Conservation (phyloP, 2,888 invertebrate genomes). For the Cetonia aurata region DNA sequence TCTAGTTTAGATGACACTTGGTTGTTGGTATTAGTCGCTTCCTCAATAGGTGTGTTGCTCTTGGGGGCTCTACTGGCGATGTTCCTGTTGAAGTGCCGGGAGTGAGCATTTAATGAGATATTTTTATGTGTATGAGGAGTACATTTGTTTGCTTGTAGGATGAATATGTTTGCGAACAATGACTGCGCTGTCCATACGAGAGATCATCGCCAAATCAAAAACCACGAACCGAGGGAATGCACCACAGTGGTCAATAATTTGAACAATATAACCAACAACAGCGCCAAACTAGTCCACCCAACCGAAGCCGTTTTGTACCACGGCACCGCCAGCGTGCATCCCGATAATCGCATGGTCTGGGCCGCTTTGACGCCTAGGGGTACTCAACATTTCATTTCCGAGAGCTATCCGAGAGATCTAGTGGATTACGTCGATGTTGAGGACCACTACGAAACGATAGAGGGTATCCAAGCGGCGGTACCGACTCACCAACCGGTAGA, state of each 20-base stretch:
- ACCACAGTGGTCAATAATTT: constrained; percentile 64
- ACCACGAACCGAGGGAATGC: constrained; percentile 65
- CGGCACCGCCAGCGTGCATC: constrained; percentile 54
- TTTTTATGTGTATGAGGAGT: background rate
- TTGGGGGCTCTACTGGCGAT: constrained; percentile 83
- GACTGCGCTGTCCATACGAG: constrained; percentile 68
- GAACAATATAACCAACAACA: constrained; percentile 56
- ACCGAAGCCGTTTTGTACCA: constrained; percentile 62
- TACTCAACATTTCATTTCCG: constrained; percentile 82
- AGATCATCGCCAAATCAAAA: constrained; percentile 64
- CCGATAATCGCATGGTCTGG: constrained; percentile 72
- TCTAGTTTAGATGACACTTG: constrained; percentile 82
- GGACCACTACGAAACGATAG: constrained; percentile 80
- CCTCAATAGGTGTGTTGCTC: constrained; percentile 83
- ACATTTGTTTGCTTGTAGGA: constrained; percentile 57
- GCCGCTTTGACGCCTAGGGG: constrained; percentile 85
- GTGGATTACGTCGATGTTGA: constrained; percentile 68
- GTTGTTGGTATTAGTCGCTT: constrained; percentile 83
- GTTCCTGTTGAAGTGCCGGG: constrained; percentile 85
- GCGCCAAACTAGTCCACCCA: constrained; percentile 61
- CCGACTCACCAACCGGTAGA: constrained; percentile 21
- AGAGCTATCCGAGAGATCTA: constrained; percentile 73
- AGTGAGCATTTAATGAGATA: constrained; percentile 71
- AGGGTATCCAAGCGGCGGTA: constrained; percentile 67
- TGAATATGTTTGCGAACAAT: constrained; percentile 71